These are phyloP conservation scores for Kradibia gibbosae DNA, from an alignment of 1,140 invertebrate genomes.

Conservation along the genomic window DNA sequence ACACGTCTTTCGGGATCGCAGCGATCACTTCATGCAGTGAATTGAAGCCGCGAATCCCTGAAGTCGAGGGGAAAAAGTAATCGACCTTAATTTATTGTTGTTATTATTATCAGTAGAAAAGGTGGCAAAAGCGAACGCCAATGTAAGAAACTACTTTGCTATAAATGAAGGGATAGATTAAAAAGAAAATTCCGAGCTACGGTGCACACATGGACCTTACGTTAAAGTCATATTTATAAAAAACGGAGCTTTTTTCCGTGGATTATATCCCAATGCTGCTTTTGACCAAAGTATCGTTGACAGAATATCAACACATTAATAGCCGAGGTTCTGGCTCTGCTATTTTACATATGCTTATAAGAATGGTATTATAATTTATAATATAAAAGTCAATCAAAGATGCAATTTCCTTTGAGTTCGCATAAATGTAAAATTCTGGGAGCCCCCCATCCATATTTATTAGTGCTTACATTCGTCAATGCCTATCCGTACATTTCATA, in stretches of 20 bases:
- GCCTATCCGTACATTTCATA: neutral
- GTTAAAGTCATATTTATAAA: conserved; percentile 17
- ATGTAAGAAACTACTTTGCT: neutral
- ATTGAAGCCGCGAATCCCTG: too few species aligned
- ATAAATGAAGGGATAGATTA: conserved; percentile 22
- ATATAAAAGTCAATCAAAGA: conserved; percentile 2
- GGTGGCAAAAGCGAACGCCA: neutral
- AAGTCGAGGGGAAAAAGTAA: neutral
- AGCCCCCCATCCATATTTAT: neutral
- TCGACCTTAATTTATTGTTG: conserved; percentile 1
- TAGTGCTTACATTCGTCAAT: neutral
- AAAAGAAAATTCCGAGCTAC: conserved; percentile 10
- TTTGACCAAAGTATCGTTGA: neutral
- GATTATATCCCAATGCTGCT: neutral
- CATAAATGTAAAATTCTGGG: neutral
- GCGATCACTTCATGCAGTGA: too few species aligned
- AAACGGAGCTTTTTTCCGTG: neutral
- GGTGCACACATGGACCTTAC: neutral
- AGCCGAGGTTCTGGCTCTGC: neutral
- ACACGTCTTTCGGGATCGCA: too few species aligned
- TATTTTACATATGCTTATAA: neutral
- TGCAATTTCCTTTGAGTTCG: neutral
- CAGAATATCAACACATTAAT: conserved; percentile 10
- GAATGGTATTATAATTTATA: conserved; percentile 12
- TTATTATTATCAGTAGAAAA: neutral